Evolutionary conservation across 2,888 invertebrate species (phyloP).

Genomic region (Eledona agricola): DNA sequence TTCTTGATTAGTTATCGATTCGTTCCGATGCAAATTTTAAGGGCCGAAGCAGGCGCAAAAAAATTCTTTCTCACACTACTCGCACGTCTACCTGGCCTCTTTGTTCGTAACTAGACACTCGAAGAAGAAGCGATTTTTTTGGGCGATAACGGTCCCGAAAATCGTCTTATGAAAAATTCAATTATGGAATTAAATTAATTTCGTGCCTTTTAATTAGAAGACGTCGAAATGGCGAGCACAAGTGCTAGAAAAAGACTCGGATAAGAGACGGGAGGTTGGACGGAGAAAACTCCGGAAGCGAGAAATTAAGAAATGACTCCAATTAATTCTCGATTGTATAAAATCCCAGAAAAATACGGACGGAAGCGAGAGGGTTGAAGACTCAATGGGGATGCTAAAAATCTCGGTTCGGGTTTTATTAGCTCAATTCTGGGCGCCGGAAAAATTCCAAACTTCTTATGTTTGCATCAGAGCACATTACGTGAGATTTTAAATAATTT

Average conservation of each 20-base stretch:
- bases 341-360: constrained; percentile 58
- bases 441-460: too few species aligned
- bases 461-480: too few species aligned
- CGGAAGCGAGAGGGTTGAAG: neutral
- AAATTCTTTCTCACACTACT: constrained; percentile 11
- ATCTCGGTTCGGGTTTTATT: constrained; percentile 16
- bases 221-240: constrained; percentile 59
- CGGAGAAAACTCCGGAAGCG: constrained; percentile 37
- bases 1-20: constrained; percentile 57
- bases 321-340: constrained; percentile 63
- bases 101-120: constrained; percentile 50
- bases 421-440: constrained; percentile 2
- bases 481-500: too few species aligned
- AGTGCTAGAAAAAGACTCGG: constrained; percentile 56
- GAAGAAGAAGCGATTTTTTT: too few species aligned
- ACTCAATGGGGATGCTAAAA: constrained; percentile 5
- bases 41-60: constrained; percentile 7
- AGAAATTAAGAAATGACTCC: constrained; percentile 61
- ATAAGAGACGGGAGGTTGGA: constrained; percentile 18
- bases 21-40: constrained; percentile 34
- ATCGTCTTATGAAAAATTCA: constrained; percentile 57
- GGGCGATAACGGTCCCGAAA: constrained; percentile 28
- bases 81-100: constrained; percentile 44
- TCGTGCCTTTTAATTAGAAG: constrained; percentile 61
- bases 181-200: constrained; percentile 64